Base-by-base conservation (phyloP, 2,113 vertebrate species). In the Indri indri region DNA sequence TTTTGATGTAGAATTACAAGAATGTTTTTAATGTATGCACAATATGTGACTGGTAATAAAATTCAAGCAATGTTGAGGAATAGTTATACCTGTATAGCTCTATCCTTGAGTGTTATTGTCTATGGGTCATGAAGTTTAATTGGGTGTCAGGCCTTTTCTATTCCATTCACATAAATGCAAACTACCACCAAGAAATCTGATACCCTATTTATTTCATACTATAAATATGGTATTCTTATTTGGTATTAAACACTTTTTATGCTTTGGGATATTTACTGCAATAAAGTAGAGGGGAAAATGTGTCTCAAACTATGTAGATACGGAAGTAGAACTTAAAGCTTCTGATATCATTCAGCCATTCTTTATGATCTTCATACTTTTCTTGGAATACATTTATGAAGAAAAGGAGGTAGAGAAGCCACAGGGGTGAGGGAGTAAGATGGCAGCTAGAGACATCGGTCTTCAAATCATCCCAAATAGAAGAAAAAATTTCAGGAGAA, bases 81-180 rank as follows among this genome's bases (percentile, higher is more conserved):
- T 74, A 52, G 6, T 2, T 57, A 34, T 76, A 87, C 87, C 27
- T 42, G 18, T 57, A 37, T 2, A 30, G 32, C 6, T 42, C 10
- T 37, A 50, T n/a, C 25, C 8, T 74, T 65, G 68, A 87, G 47
- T 40, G 22, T 81, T n/a, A 23, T 13, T 59, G 1, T 77, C 50
- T 52, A 27, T 57, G 18, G 4, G 42, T 71, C 25, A 66, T 17
- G 8, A 92, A 83, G n/a, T 1, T 92, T 85, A 66, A 71, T 20
- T 22, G 32, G 13, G 20, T 74, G 30, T 88, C 18, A n/a, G 18
- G 3, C 18, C 37, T 81, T 90, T 93, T 74, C 18, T 94, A 11
- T 94, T 92, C 77, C 37, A 66, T 84, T 80, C 45, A 17, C n/a
- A 66, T 34, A 85, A 70, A 77, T 50, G 32, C 13, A 97, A 79